These are phyloP conservation scores for Coenonympha arcania DNA, from an alignment of 2,888 invertebrate species.

Conservation along the genomic window DNA sequence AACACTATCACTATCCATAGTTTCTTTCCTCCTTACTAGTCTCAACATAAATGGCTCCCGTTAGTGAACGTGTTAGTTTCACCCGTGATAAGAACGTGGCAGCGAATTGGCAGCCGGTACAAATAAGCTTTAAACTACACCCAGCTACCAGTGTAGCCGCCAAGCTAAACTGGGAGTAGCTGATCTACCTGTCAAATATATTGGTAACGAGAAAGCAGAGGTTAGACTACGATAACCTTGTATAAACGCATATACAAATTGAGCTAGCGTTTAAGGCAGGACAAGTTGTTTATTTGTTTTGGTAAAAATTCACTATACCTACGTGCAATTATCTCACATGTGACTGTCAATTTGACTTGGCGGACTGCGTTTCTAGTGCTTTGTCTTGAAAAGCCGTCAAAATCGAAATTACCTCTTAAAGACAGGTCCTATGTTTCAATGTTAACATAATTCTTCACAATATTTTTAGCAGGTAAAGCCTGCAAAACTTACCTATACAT, in stretches of 20 bases:
- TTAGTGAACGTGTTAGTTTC: constrained; percentile 4
- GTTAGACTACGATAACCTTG: constrained; percentile 4
- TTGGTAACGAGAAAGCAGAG: constrained; percentile 5
- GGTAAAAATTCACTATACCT: too few species aligned
- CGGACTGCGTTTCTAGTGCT: too few species aligned
- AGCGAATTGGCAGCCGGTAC: constrained; percentile 2
- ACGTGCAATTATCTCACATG: too few species aligned
- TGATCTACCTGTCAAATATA: constrained; percentile 7
- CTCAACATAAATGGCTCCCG: neutral
- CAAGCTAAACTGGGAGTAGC: neutral
- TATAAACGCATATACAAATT: constrained; percentile 6
- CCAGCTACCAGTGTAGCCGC: neutral
- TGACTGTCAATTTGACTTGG: too few species aligned
- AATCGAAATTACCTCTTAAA: too few species aligned
- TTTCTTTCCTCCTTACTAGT: neutral
- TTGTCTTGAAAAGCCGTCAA: too few species aligned
- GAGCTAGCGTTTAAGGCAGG: neutral
- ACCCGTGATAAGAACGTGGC: constrained; percentile 4
- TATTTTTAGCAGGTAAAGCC: too few species aligned
- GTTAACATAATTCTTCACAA: too few species aligned
- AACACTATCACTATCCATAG: neutral
- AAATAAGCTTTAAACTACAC: constrained; percentile 6
- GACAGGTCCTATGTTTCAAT: too few species aligned
- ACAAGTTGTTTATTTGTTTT: too few species aligned
- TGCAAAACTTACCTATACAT: too few species aligned